Conservation (phyloP, 2,888 invertebrate species). For the Pogonocherus hispidulus region DNA sequence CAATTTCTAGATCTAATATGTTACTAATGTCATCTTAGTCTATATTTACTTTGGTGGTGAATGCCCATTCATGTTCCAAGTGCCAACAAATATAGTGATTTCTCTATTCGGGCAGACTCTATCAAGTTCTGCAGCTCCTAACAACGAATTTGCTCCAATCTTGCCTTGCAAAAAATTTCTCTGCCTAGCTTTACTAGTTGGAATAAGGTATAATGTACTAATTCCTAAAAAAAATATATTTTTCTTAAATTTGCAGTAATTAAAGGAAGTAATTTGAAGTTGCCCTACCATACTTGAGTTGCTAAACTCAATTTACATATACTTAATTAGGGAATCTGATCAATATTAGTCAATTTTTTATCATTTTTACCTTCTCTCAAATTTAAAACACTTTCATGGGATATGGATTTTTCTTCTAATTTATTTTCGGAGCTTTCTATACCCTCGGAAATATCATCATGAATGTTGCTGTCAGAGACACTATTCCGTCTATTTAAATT, state of each 20-base stretch:
- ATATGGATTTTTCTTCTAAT: conserved; percentile 62
- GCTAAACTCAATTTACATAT: too few species aligned
- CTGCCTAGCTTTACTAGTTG: conserved; percentile 85
- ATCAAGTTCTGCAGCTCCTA: conserved; percentile 88
- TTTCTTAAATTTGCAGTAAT: conserved; percentile 1
- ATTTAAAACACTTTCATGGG: conserved; percentile 65
- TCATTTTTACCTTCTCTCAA: conserved; percentile 56
- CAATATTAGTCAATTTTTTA: too few species aligned
- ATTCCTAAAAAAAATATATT: conserved; percentile 39
- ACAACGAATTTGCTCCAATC: conserved; percentile 83
- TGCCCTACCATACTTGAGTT: too few species aligned
- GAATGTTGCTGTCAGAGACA: conserved; percentile 63
- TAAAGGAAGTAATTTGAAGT: too few species aligned
- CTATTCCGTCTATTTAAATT: conserved; percentile 62
- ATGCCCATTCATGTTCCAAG: conserved; percentile 98
- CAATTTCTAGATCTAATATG: too few species aligned
- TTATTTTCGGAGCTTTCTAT: conserved; percentile 51
- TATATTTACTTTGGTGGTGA: conserved; percentile 81
- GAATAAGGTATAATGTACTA: conserved; percentile 76
- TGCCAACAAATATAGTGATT: conserved; percentile 90
- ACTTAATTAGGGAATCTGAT: too few species aligned
- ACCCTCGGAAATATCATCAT: conserved; percentile 48
- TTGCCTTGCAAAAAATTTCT: conserved; percentile 86
- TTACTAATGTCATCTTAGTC: too few species aligned
- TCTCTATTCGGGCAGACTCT: conserved; percentile 89